Conservation (phyloP, 2,113 vertebrate genomes). For the Equus przewalskii region DNA sequence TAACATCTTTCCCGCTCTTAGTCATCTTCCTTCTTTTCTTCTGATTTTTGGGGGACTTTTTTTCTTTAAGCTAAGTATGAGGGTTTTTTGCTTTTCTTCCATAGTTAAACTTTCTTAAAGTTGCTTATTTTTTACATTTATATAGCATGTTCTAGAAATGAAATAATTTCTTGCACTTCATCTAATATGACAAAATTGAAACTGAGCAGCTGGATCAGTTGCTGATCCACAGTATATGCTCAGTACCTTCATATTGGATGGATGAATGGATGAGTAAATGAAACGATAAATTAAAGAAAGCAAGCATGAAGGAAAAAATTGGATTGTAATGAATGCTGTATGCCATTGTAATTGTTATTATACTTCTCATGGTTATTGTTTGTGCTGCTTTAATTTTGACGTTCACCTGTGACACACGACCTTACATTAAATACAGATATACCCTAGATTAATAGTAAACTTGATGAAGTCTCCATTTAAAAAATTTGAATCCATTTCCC, state of each 20-base stretch:
- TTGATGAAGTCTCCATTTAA: rapidly evolving
- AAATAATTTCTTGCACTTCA: background rate
- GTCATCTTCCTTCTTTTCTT: conserved; percentile 44
- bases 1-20: conserved; percentile 60
- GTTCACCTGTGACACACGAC: background rate
- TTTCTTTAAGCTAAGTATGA: conserved; percentile 82
- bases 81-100: conserved; percentile 76
- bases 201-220: background rate
- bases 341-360: background rate
- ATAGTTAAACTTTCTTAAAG: conserved; percentile 80
- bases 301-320: background rate
- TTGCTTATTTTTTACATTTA: background rate
- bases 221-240: background rate
- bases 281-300: conserved; percentile 12
- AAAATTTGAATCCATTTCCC: background rate
- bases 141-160: background rate
- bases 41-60: conserved; percentile 75
- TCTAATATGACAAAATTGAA: conserved; percentile 4
- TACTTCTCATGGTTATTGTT: background rate
- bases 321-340: background rate
- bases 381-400: conserved; percentile 69
- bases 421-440: rapidly evolving
- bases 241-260: background rate
- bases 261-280: background rate
- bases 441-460: background rate